Conservation (phyloP, 2,113 vertebrate species). For the Pycnonotus jocosus region DNA sequence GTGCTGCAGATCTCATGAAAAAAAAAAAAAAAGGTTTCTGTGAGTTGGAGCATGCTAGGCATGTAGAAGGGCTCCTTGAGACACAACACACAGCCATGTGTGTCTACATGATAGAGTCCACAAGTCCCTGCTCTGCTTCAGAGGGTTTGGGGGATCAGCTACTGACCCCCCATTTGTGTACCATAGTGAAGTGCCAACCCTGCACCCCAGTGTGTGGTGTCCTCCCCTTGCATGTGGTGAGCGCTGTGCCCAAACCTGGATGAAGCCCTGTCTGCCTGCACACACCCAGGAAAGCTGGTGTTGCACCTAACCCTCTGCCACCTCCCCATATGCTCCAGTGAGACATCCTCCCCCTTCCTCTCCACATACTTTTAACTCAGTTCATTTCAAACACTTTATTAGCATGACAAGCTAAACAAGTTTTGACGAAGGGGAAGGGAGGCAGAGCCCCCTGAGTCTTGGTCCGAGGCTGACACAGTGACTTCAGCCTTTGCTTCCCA, state of each 20-base stretch:
- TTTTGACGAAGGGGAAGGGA: conserved; percentile 9
- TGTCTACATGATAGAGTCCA: neutral
- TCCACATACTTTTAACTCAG: neutral
- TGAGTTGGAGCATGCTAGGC: neutral
- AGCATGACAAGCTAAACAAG: conserved; percentile 53
- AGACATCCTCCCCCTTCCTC: neutral
- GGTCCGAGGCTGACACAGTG: neutral
- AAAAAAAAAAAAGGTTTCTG: neutral
- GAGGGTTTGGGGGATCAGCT: neutral
- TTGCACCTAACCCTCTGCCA: neutral
- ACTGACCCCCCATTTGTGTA: neutral
- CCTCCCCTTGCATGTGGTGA: fast-evolving
- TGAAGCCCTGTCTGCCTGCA: neutral
- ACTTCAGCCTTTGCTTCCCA: neutral
- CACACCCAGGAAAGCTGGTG: neutral
- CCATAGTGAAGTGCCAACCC: neutral
- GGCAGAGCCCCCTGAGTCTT: neutral
- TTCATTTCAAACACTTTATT: conserved; percentile 32
- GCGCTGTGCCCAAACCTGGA: fast-evolving
- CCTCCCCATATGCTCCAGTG: fast-evolving
- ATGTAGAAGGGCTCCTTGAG: neutral
- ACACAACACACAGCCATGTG: neutral
- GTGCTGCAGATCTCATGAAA: neutral
- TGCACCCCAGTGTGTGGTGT: fast-evolving
- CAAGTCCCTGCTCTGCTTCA: neutral